Percentiles rank a stretch among this genome's conserved stretches.
Evolutionary conservation across 1,140 invertebrate species (phyloP).

Genomic region (Brachionus rotundiformis): DNA sequence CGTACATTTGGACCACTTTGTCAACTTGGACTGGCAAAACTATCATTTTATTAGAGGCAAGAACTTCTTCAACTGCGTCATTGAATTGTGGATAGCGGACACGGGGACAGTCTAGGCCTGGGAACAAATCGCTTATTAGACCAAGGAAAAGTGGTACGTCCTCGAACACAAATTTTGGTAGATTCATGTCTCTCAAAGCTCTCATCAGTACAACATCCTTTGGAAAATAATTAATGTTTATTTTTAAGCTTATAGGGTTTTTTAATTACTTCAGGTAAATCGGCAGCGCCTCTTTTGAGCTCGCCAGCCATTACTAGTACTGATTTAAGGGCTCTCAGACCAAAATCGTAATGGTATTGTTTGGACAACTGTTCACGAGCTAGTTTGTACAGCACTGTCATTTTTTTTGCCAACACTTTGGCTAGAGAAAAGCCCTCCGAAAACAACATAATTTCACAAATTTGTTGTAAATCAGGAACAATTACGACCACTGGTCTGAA

Average conservation of each 20-base stretch:
- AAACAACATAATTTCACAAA: conserved; percentile 85
- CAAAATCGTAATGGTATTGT: conserved; percentile 90
- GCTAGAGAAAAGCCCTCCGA: conserved; percentile 84
- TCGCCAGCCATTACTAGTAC: conserved; percentile 85
- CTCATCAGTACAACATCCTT: conserved; percentile 66
- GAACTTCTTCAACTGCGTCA: conserved; percentile 72
- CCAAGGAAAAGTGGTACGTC: conserved; percentile 85
- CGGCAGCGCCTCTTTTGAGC: conserved; percentile 74
- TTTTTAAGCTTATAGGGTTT: background rate
- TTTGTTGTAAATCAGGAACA: conserved; percentile 82
- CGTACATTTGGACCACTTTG: conserved; percentile 84
- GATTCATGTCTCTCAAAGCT: conserved; percentile 83
- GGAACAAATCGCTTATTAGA: conserved; percentile 83
- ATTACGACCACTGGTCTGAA: conserved; percentile 87
- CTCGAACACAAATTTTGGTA: conserved; percentile 86
- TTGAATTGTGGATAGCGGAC: conserved; percentile 82
- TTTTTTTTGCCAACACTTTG: conserved; percentile 85
- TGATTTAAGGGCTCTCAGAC: conserved; percentile 81
- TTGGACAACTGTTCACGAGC: conserved; percentile 82
- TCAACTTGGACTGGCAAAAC: conserved; percentile 78
- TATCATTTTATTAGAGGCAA: conserved; percentile 72
- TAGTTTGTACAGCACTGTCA: conserved; percentile 83
- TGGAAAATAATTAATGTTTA: background rate
- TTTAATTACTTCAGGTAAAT: conserved; percentile 70
- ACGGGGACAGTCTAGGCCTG: conserved; percentile 79